Conservation (phyloP, 2,797 vertebrate species). For the Adrianichthys oophorus region DNA sequence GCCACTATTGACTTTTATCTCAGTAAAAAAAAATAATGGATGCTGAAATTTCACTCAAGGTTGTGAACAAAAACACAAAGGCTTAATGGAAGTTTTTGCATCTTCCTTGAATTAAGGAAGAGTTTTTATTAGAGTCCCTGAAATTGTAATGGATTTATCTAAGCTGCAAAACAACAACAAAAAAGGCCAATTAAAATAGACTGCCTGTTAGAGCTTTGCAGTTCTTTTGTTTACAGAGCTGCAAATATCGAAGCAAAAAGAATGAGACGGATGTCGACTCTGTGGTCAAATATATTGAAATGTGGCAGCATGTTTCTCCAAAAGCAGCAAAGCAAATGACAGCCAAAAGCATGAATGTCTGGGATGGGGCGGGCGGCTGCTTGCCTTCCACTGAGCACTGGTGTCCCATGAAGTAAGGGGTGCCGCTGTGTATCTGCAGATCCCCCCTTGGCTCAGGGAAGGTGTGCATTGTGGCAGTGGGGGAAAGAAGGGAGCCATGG, state of each 20-base stretch:
- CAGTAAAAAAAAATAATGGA: too few species aligned
- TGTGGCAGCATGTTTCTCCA: slow-evolving; percentile 55
- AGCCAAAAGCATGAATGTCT: slow-evolving; percentile 69
- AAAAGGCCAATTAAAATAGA: slow-evolving; percentile 2
- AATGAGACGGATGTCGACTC: slow-evolving; percentile 50
- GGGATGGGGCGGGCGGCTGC: slow-evolving; percentile 76
- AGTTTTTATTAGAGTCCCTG: neutral
- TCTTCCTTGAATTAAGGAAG: neutral
- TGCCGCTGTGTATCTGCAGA: slow-evolving; percentile 95
- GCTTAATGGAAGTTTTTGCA: neutral
- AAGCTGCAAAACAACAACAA: neutral
- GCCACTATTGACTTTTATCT: too few species aligned
- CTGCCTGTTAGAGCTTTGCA: neutral
- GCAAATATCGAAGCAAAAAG: slow-evolving; percentile 39
- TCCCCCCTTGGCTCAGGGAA: slow-evolving; percentile 91
- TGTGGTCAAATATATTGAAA: slow-evolving; percentile 44
- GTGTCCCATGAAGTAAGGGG: slow-evolving; percentile 98
- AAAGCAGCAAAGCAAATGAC: slow-evolving; percentile 70
- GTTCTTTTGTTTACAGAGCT: slow-evolving; percentile 29
- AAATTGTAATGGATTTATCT: neutral
- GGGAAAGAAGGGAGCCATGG: slow-evolving; percentile 89
- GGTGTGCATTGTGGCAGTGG: slow-evolving; percentile 79
- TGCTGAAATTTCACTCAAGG: too few species aligned
- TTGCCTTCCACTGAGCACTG: slow-evolving; percentile 99
- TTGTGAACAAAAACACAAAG: too few species aligned